Evolutionary conservation across 2,113 vertebrate genomes (phyloP).

Genomic region (Ptilorrhoa leucosticta): DNA sequence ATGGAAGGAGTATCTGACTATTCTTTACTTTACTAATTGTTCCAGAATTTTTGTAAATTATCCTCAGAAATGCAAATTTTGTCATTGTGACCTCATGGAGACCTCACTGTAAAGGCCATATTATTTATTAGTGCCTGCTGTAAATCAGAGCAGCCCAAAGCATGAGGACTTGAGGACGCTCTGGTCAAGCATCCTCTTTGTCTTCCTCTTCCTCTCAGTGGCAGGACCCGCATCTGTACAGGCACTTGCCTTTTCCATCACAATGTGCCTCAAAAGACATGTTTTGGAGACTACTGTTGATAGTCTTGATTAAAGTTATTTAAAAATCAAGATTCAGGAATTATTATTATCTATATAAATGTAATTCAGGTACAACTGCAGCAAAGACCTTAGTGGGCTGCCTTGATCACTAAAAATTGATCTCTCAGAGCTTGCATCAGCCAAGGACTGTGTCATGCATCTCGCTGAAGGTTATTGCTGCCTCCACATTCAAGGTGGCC

Average conservation of each 20-base stretch:
- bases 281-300: background rate
- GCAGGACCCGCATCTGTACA: background rate
- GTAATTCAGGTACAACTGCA: background rate
- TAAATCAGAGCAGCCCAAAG: background rate
- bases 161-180: background rate
- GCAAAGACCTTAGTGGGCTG: background rate
- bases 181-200: background rate
- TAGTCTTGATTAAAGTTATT: background rate
- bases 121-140: background rate
- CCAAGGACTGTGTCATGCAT: background rate
- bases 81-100: background rate
- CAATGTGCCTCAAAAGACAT: background rate
- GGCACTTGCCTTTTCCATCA: background rate
- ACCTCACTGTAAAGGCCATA: constrained; percentile 58
- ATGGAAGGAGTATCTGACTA: background rate
- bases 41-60: constrained; percentile 30
- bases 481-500: background rate
- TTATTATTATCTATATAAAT: background rate
- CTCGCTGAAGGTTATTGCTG: background rate
- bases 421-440: background rate
- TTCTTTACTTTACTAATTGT: constrained; percentile 72
- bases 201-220: background rate
- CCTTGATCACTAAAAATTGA: background rate
- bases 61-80: constrained; percentile 49
- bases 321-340: background rate